A percentile compares a stretch with the other conserved stretches of the same genome.
phyloP scores from a whole-genome alignment of 2,888 invertebrate genomes.

The Mesoligia furuncula region DNA sequence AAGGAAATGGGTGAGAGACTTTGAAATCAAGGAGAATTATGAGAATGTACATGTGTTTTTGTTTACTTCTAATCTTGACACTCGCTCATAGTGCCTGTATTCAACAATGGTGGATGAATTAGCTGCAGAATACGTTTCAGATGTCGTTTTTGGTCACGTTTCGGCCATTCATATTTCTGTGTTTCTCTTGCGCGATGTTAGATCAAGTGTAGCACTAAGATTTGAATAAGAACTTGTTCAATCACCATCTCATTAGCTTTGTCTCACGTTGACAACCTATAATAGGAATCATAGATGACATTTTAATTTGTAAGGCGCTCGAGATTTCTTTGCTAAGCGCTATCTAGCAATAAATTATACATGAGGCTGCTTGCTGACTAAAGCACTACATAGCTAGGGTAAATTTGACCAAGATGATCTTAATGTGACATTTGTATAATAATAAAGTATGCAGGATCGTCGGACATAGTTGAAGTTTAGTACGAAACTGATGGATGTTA shows the following conservation, averaged over 20 bases:
- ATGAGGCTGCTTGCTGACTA: neutral
- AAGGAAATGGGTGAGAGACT: neutral
- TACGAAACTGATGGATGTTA: too few species aligned
- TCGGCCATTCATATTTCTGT: accelerated
- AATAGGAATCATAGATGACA: constrained; percentile 20
- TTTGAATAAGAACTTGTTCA: neutral
- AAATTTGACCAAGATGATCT: neutral
- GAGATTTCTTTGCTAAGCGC: neutral
- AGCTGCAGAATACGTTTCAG: neutral
- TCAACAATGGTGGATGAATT: neutral
- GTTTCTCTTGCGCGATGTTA: neutral
- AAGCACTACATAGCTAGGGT: too few species aligned
- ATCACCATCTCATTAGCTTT: neutral
- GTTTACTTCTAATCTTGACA: neutral
- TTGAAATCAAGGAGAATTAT: neutral
- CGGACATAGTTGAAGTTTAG: too few species aligned
- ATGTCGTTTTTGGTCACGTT: neutral
- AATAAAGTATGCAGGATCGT: too few species aligned
- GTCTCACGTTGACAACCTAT: neutral
- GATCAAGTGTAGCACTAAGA: neutral
- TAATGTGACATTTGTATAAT: neutral
- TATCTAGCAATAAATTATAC: neutral
- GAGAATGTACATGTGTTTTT: neutral
- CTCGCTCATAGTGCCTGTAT: too few species aligned
- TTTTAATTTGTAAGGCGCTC: constrained; percentile 19